phyloP scores from a whole-genome alignment of 2,797 vertebrate species.

The Vultur gryphus region DNA sequence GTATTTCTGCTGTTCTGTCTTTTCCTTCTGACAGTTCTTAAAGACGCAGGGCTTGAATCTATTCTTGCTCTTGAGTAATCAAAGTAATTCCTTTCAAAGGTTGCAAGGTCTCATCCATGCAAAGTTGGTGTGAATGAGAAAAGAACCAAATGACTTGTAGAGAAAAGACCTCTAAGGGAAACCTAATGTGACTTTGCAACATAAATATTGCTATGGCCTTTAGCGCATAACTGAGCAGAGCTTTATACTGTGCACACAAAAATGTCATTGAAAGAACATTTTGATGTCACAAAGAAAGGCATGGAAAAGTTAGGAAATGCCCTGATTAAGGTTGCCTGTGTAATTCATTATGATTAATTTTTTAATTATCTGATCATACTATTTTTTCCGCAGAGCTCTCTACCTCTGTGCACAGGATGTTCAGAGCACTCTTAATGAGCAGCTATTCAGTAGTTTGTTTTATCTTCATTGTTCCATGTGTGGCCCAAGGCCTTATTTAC shows the following conservation, averaged over 20 bases:
- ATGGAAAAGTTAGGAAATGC: slow-evolving; percentile 15
- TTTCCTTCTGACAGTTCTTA: slow-evolving; percentile 48
- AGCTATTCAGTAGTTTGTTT: slow-evolving; percentile 39
- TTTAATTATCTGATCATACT: slow-evolving; percentile 32
- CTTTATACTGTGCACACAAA: background rate
- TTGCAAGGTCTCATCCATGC: background rate
- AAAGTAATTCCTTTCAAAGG: background rate
- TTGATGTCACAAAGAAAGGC: background rate
- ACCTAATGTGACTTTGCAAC: background rate
- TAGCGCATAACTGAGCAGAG: background rate
- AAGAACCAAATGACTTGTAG: background rate
- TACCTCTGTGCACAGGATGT: slow-evolving; percentile 52
- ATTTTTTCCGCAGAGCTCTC: slow-evolving; percentile 39
- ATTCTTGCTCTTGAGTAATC: background rate
- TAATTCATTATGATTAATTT: slow-evolving; percentile 56
- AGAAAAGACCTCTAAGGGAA: background rate
- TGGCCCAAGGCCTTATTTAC: slow-evolving; percentile 63
- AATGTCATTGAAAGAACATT: background rate
- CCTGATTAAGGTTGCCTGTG: slow-evolving; percentile 17
- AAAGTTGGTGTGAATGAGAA: background rate
- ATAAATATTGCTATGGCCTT: background rate
- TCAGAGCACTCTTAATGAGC: slow-evolving; percentile 38
- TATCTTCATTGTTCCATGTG: slow-evolving; percentile 63
- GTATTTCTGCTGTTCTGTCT: slow-evolving; percentile 67
- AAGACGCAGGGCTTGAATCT: slow-evolving; percentile 23